Percentiles rank a stretch among this genome's conserved stretches.
These are phyloP conservation scores for Plagodis dolabraria DNA, from an alignment of 2,888 invertebrate species.

Conservation along the genomic window DNA sequence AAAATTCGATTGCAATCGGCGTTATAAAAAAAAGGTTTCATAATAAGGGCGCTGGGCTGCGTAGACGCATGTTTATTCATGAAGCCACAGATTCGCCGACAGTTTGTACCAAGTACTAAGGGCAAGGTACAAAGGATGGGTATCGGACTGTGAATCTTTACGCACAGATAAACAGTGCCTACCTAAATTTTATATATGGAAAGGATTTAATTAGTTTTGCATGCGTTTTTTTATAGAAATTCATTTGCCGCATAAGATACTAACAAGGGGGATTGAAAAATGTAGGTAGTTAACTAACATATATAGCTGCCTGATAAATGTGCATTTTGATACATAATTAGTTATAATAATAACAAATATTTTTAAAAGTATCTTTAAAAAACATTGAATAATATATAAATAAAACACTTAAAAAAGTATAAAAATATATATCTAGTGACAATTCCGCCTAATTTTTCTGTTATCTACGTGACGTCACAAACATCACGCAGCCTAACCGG, in stretches of 20 bases:
- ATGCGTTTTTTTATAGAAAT: slow-evolving; percentile 30
- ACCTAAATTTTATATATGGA: slow-evolving; percentile 37
- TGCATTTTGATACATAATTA: too few species aligned
- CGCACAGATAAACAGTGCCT: slow-evolving; percentile 45
- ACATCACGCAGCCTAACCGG: too few species aligned
- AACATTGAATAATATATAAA: too few species aligned
- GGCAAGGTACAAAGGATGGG: slow-evolving; percentile 19
- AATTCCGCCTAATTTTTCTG: too few species aligned
- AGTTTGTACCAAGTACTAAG: slow-evolving; percentile 9
- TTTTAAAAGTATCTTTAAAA: too few species aligned
- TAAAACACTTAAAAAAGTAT: too few species aligned
- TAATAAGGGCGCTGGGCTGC: slow-evolving; percentile 33
- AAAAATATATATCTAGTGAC: too few species aligned
- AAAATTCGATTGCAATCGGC: slow-evolving; percentile 22
- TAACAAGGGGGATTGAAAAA: slow-evolving; percentile 9
- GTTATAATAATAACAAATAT: too few species aligned
- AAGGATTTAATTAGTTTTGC: slow-evolving; percentile 49
- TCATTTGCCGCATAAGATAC: slow-evolving; percentile 6
- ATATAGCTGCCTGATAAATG: too few species aligned
- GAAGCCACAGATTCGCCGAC: slow-evolving; percentile 25
- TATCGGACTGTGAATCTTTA: slow-evolving; percentile 47
- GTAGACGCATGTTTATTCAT: slow-evolving; percentile 47
- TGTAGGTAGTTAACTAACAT: too few species aligned
- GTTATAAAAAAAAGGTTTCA: slow-evolving; percentile 16
- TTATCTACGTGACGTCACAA: too few species aligned